Base-by-base conservation (phyloP, 2,797 vertebrate genomes). In the Anisognathus igniventris region DNA sequence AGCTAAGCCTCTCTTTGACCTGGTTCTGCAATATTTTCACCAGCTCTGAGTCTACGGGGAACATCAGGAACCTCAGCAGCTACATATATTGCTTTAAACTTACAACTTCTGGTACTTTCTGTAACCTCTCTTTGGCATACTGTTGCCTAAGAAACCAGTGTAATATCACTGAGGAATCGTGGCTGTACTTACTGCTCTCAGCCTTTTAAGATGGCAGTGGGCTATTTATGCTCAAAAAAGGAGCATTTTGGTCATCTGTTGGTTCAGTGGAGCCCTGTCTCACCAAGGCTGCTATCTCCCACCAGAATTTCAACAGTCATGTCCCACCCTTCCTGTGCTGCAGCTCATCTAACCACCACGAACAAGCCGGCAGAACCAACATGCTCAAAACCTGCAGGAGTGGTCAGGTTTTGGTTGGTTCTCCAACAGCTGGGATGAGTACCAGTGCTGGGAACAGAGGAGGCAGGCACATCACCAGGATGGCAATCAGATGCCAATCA, bases 401-500 rank as follows among this genome's bases (percentile, higher is more conserved):
- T 13, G 33, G 10, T n/a, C 54, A 37, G 42, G 47, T 47, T 85
- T 39, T 40, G 31, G 20, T 13, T 73, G n/a, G 24, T 15, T 67
- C 19, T 74, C 19, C 22, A 14, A 8, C 4, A 20, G 8, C 2
- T 4, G 21, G 22, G 25, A 12, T 60, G 33, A 60, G 17, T 28
- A 71, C 8, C 1, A 1, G 9, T 56, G 33, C 66, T 30, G 67
- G 28, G 14, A 78, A 74, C 51, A 67, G n/a, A 88, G 20, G 1
- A 51, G 31, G 23, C 20, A 62, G n/a, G 57, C 27, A 68, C 25
- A 22, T 12, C 7, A 4, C 53, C 23, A 48, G 27, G 45, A 42
- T 0, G 0, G 65, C 70, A 58, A 37, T 58, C 56, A 58, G 33
- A 2, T 25, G 27, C 24, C 3, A 1, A 12, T 27, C 1, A 2